phyloP scores from a whole-genome alignment of 1,140 invertebrate species.

The Pachypsylla venusta region DNA sequence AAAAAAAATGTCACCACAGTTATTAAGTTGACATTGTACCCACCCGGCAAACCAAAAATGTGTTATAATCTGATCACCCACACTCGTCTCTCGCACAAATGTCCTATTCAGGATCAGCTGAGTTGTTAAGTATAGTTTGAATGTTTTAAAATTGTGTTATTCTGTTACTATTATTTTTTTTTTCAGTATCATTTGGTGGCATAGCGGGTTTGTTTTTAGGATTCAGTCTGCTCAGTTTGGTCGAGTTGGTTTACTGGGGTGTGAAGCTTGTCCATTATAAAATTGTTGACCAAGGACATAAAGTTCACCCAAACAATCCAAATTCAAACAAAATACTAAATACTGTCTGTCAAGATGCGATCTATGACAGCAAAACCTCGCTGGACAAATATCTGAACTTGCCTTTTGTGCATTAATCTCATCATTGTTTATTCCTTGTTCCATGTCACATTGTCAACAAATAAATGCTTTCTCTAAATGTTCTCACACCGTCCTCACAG shows the following conservation, averaged over 20 bases:
- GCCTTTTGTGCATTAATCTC: neutral
- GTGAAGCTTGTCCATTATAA: conserved; percentile 9
- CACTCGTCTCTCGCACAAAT: too few species aligned
- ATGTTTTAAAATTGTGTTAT: too few species aligned
- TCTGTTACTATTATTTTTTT: conserved; percentile 6
- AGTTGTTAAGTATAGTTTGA: too few species aligned
- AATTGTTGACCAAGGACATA: neutral
- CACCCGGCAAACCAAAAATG: too few species aligned
- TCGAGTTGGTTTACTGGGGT: conserved; percentile 25
- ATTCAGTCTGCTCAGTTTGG: conserved; percentile 25
- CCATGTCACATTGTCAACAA: too few species aligned
- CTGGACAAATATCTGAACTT: neutral
- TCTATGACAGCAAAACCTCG: neutral
- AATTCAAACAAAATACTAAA: neutral
- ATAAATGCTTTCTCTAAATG: too few species aligned
- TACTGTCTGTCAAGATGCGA: neutral
- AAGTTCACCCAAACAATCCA: neutral
- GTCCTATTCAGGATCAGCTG: too few species aligned
- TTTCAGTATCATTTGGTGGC: conserved; percentile 26
- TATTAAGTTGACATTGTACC: too few species aligned
- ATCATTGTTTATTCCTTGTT: neutral
- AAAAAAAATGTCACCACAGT: too few species aligned
- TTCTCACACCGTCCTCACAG: too few species aligned
- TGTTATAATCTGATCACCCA: too few species aligned
- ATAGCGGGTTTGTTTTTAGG: conserved; percentile 27